Conservation (phyloP, 1,140 invertebrate genomes). For the Matsumurasca onukii region DNA sequence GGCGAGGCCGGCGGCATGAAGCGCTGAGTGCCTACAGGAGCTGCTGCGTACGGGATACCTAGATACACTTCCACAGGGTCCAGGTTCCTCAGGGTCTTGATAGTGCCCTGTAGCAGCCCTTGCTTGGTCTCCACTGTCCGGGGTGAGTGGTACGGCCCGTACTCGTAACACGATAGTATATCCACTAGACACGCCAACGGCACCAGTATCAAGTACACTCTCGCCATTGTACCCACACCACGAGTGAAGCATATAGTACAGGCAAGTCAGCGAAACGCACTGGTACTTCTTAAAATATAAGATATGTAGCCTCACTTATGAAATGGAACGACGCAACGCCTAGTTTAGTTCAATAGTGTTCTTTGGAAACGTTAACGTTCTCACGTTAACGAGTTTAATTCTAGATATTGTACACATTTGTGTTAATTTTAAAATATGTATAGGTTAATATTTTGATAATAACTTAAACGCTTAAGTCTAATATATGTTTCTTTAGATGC, state of each 20-base stretch:
- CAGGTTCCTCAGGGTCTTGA: slow-evolving; percentile 21
- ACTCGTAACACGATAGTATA: not conserved
- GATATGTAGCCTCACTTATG: not conserved
- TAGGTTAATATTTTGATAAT: too few species aligned
- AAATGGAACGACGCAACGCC: not conserved
- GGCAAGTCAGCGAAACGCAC: too few species aligned
- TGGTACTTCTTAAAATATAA: not conserved
- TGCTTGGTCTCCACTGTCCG: slow-evolving; percentile 5
- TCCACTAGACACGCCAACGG: not conserved
- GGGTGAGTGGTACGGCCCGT: not conserved
- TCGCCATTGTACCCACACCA: not conserved
- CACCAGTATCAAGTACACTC: not conserved
- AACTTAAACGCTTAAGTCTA: too few species aligned
- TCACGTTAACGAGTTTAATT: too few species aligned
- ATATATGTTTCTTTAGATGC: too few species aligned
- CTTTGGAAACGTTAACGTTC: not conserved
- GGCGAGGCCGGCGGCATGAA: slow-evolving; percentile 90
- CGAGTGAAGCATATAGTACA: not conserved
- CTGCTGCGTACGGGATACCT: slow-evolving; percentile 92
- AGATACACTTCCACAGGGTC: slow-evolving; percentile 49
- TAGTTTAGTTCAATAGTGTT: not conserved
- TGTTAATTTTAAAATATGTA: too few species aligned
- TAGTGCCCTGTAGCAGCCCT: slow-evolving; percentile 1
- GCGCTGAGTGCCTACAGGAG: slow-evolving; percentile 65
- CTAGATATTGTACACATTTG: too few species aligned